Evolutionary conservation across 2,888 invertebrate species (phyloP).

Genomic region (Nycteola revayana): DNA sequence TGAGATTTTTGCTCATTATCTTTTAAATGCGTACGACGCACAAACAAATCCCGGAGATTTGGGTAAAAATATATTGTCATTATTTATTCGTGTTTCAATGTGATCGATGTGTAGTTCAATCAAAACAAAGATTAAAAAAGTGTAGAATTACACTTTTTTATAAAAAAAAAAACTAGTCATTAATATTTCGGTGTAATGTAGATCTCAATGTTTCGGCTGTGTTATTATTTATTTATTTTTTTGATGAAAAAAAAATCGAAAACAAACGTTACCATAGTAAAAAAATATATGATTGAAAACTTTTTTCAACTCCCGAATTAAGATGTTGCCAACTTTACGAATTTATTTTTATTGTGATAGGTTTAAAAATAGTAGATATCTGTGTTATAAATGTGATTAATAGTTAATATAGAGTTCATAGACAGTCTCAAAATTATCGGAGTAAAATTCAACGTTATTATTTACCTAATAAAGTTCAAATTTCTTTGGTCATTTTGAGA

Average conservation of each 20-base stretch:
- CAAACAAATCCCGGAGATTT: conserved; percentile 20
- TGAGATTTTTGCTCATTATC: conserved; percentile 31
- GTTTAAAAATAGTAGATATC: conserved; percentile 29
- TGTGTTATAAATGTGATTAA: conserved; percentile 52
- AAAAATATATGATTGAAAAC: conserved; percentile 3
- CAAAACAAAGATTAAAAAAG: conserved; percentile 13
- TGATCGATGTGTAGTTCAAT: conserved; percentile 43
- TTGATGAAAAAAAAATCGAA: conserved; percentile 14
- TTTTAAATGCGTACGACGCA: conserved; percentile 29
- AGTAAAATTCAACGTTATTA: too few relatives aligned
- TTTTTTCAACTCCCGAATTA: conserved; percentile 20
- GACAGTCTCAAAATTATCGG: neutral
- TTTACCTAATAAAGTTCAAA: conserved; percentile 1
- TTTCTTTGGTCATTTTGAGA: conserved; percentile 1
- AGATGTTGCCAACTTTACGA: conserved; percentile 40
- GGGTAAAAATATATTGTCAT: conserved; percentile 21
- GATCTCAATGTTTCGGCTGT: conserved; percentile 74
- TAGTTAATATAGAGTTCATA: conserved; percentile 14
- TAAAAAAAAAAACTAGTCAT: conserved; percentile 43
- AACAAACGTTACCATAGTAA: conserved; percentile 25
- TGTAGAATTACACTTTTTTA: conserved; percentile 22
- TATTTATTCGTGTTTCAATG: conserved; percentile 43
- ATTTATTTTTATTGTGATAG: conserved; percentile 44
- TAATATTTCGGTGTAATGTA: conserved; percentile 39
- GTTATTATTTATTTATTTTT: conserved; percentile 54